Base-by-base conservation (phyloP, 1,140 invertebrate species). In the Aradophagus sp. region DNA sequence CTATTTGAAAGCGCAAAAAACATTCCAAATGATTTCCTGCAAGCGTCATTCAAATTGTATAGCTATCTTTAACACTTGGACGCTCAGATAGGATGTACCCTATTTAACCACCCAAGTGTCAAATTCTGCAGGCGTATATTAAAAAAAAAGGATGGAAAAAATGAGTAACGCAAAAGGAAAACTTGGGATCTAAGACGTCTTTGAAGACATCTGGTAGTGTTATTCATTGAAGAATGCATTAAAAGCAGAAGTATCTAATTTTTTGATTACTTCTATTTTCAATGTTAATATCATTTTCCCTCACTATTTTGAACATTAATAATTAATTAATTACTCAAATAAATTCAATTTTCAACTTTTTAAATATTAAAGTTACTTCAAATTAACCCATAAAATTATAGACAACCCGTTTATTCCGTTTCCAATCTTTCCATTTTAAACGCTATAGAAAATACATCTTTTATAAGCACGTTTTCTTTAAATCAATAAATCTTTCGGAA, bases 21-120 rank as follows among this genome's bases (percentile, higher is more conserved):
- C 12, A 27, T 62, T 39, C 45, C 31, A 63, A 63, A 44, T 45
- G 23, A 53, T 53, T 52, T 39, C 34, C 36, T 42, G 35, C 26
- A 13, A 41, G 34, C 42, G 61, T 42, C 62, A 50, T 50, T 56
- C 36, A 48, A 66, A 56, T 66, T 56, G 56, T 50, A 56, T 56
- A 55, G 62, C 44, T 66, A 56, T 56, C 52, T 56, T 66, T 42
- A 66, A 66, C 45, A 42, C 29, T 56, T 16, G 35, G 50, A n/a
- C 20, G 52, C 44, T 34, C 31, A 65, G 50, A 65, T 65, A 65
- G 27, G 50, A 55, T 55, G 32, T 55, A 65, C 42, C 50, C 61
- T 23, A 65, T 55, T 65, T 65, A 55, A 48, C 50, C 35, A 65
- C 34, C 29, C 47, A 55, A 55, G 50, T 65, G 50, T 65, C 61